Evolutionary conservation across 2,888 invertebrate species (phyloP), one percentile per base, ranked within the genome.

Genomic region (Danaus chrysippus): DNA sequence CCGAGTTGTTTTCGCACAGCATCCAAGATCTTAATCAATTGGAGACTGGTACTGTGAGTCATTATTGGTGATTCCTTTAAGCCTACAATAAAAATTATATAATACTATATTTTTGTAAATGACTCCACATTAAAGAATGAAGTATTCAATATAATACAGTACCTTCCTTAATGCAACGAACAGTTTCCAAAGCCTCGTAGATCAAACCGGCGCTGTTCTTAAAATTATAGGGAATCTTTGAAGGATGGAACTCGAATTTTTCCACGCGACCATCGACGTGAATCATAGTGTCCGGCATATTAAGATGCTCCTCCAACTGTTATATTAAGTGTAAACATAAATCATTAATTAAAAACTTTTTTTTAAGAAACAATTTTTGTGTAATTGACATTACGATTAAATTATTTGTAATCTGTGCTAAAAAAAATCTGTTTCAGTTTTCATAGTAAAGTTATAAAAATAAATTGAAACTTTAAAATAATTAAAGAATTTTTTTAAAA

Each of bases 141-240:
- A 46, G 10, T 17, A 11, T 3, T 49, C 0, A 17, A n/a, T 9
- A 44, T 13, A 56, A 41, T 49, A n/a, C 49, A 8, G 15, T 67
- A 90, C 90, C 90, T 74, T 77, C 78, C 74, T 91, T 84, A 43
- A 97, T 93, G 73, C 96, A 96, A 68, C 92, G 88, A 42, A 94
- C 92, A 1, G 93, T 95, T 84, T 96, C 95, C 55, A 93, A 87
- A 1, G 96, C 95, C 85, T 97, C 94, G 76, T 94, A 96, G 17
- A 93, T 90, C 61, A 97, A 83, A 1, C 95, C 96, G 23, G 92
- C 92, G 61, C 95, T 95, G 75, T 96, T 96, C 0, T 59, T 69
- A 70, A 93, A 95, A 75, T 93, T 93, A 69, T 92, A 93, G 10
- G 84, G 76, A 3, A 89, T 58, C 43, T 87, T 82, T 0, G 92